A percentile compares a stretch with the other conserved stretches of the same genome.
These are phyloP conservation scores for Rattus rattus DNA, from an alignment of 2,113 vertebrate genomes.

Conservation along the genomic window DNA sequence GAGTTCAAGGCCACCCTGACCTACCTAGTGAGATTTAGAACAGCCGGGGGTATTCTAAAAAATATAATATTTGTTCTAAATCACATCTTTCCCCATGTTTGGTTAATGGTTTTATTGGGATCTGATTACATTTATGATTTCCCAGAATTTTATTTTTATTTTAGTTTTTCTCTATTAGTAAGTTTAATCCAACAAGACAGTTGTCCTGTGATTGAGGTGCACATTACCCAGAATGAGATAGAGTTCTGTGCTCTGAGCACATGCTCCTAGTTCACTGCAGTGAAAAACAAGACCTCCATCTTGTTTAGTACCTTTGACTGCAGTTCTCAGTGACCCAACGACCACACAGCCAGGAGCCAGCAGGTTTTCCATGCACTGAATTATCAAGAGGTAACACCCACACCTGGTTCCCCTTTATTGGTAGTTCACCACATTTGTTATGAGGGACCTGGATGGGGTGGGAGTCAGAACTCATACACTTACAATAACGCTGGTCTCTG, in stretches of 20 bases:
- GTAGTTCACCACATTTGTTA: neutral
- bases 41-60: neutral
- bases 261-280: neutral
- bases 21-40: neutral
- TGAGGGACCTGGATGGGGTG: neutral
- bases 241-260: neutral
- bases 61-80: conserved; percentile 3
- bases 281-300: neutral
- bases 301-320: neutral
- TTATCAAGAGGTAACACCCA: neutral
- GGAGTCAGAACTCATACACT: neutral
- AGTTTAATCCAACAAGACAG: neutral
- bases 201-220: neutral
- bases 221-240: neutral
- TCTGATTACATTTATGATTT: conserved; percentile 8
- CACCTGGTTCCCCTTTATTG: neutral
- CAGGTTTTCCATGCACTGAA: neutral
- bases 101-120: conserved; percentile 6
- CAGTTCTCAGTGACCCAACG: neutral
- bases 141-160: conserved; percentile 1
- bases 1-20: neutral
- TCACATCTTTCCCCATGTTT: neutral
- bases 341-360: neutral
- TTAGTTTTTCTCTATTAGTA: neutral
- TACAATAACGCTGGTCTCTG: too few relatives aligned